phyloP scores from a whole-genome alignment of 2,797 vertebrate species.

The Sylvilagus floridanus region DNA sequence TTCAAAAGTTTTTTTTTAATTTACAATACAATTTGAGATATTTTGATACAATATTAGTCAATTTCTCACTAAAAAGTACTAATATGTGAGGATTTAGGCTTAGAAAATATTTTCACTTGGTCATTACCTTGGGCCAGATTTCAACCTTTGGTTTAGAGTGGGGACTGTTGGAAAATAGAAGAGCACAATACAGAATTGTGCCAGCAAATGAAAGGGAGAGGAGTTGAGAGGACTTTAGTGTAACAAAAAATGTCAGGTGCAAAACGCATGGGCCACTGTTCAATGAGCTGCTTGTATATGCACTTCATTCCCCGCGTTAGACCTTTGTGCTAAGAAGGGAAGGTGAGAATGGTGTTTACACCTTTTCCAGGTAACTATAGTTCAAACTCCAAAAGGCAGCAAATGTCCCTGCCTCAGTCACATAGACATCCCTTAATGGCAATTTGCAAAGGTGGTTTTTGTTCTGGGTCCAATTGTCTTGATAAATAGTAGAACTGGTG shows the following conservation, averaged over 20 bases:
- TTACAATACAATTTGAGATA: background rate
- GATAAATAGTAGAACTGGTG: slow-evolving; percentile 59
- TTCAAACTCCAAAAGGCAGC: background rate
- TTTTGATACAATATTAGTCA: background rate
- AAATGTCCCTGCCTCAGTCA: background rate
- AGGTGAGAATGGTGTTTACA: background rate
- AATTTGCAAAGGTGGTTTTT: slow-evolving; percentile 64
- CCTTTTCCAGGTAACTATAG: background rate
- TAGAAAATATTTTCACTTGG: background rate
- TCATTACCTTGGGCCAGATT: background rate
- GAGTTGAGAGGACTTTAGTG: background rate
- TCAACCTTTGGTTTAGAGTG: background rate
- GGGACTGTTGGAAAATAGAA: background rate
- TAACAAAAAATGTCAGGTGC: background rate
- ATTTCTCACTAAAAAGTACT: background rate
- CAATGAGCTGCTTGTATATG: background rate
- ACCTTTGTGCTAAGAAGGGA: background rate
- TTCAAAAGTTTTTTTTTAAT: background rate
- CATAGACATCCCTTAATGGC: background rate
- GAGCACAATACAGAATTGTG: background rate
- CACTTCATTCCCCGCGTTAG: background rate
- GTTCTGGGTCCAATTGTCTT: slow-evolving; percentile 34
- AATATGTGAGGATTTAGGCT: background rate
- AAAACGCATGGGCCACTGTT: background rate
- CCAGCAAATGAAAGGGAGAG: background rate